Conservation (phyloP, 53 echinoderm and acorn worm genomes). For the Holothuria leucospilota region DNA sequence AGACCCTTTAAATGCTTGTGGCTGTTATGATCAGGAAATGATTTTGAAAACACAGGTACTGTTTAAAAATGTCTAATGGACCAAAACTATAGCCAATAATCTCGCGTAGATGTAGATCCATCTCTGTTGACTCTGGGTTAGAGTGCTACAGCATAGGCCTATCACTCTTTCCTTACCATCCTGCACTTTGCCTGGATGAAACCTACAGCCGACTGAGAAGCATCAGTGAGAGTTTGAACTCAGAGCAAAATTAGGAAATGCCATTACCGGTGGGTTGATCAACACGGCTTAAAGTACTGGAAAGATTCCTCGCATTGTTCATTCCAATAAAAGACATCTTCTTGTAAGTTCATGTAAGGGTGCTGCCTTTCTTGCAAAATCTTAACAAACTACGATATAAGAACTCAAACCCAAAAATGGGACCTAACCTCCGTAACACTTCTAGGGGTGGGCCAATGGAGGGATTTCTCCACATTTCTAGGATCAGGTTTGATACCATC, state of each 20-base stretch:
- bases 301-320: too few relatives aligned
- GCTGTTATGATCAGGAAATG: neutral
- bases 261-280: too few relatives aligned
- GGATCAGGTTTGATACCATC: constrained; percentile 20
- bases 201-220: too few relatives aligned
- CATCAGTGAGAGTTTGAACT: too few relatives aligned
- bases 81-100: constrained; percentile 65
- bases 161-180: constrained; percentile 60
- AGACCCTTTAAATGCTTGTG: constrained; percentile 59
- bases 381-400: constrained; percentile 11
- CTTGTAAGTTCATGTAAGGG: too few relatives aligned
- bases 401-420: constrained; percentile 8
- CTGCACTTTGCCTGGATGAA: neutral
- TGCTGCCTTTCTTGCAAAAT: too few relatives aligned
- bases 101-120: constrained; percentile 62
- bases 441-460: neutral
- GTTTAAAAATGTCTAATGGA: constrained; percentile 60
- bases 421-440: constrained; percentile 17
- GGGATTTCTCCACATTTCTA: neutral
- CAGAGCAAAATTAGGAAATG: too few relatives aligned
- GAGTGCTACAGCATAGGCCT: constrained; percentile 54
- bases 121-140: constrained; percentile 2
- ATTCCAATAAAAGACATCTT: too few relatives aligned
- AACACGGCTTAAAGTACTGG: neutral
- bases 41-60: neutral